Conservation (phyloP, 2,888 invertebrate species). For the Polia nebulosa region DNA sequence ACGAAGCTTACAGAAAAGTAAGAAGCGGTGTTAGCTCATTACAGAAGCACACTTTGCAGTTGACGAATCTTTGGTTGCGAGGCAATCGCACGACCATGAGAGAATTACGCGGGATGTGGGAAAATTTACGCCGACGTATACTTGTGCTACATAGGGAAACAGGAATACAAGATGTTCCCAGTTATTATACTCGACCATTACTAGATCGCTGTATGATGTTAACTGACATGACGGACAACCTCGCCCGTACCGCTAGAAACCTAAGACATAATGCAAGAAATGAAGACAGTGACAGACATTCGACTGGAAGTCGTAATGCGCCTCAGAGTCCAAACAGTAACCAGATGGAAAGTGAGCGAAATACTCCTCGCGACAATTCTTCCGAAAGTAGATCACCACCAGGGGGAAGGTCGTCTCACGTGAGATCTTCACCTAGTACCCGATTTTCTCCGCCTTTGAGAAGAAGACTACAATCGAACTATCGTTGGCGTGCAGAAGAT, state of each 20-base stretch:
- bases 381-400: constrained; percentile 61
- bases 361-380: constrained; percentile 64
- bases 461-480: constrained; percentile 76
- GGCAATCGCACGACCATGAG: constrained; percentile 87
- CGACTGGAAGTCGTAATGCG: constrained; percentile 66
- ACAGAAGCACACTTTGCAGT: constrained; percentile 81
- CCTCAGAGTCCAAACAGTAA: constrained; percentile 59
- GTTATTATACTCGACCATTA: constrained; percentile 84
- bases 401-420: constrained; percentile 64
- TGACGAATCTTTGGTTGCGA: constrained; percentile 85
- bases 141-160: constrained; percentile 89
- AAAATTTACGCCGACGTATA: constrained; percentile 92
- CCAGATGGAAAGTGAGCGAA: constrained; percentile 64
- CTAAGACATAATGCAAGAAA: constrained; percentile 71
- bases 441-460: constrained; percentile 75
- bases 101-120: constrained; percentile 92
- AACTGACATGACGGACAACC: constrained; percentile 81
- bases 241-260: constrained; percentile 68
- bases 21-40: constrained; percentile 81
- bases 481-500: constrained; percentile 82
- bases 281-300: constrained; percentile 68
- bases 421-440: constrained; percentile 69
- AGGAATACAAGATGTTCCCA: constrained; percentile 81
- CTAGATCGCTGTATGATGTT: constrained; percentile 87
- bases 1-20: constrained; percentile 85